Evolutionary conservation across 2,888 invertebrate species (phyloP).

Genomic region (Heterodera filipjevi): DNA sequence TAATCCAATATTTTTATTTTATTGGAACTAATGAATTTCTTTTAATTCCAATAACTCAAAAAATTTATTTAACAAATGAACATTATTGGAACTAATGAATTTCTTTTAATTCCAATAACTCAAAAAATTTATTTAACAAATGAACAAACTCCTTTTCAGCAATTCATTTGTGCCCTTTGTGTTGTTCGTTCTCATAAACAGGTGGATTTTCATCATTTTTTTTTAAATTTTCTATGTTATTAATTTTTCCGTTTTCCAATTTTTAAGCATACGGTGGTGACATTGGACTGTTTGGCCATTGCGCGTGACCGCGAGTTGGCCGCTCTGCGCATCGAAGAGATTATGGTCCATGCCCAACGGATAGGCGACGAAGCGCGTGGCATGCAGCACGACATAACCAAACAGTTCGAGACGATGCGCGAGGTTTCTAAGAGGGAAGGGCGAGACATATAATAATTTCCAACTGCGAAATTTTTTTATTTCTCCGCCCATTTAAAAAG

Average conservation of each 20-base stretch:
- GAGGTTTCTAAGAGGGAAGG: not conserved
- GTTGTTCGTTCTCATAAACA: slow-evolving; percentile 12
- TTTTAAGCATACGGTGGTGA: not conserved
- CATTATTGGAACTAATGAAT: no score
- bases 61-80: not conserved
- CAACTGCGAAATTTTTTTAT: no score
- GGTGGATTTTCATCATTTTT: not conserved
- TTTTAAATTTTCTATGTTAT: not conserved
- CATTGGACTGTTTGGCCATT: not conserved
- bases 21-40: no score
- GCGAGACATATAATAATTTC: no score
- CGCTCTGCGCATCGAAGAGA: slow-evolving; percentile 6
- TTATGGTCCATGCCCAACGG: not conserved
- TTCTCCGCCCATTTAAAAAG: no score
- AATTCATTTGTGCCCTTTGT: slow-evolving; percentile 21
- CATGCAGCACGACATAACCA: not conserved
- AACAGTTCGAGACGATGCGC: not conserved
- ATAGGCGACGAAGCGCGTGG: not conserved
- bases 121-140: not conserved
- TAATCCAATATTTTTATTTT: no score
- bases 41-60: not conserved
- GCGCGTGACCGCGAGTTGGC: slow-evolving; percentile 19
- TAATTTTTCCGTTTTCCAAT: not conserved
- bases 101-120: not conserved
- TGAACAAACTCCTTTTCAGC: not conserved